These are phyloP conservation scores for Drosophila planitibia DNA, from an alignment of 2,888 invertebrate genomes.

Conservation along the genomic window DNA sequence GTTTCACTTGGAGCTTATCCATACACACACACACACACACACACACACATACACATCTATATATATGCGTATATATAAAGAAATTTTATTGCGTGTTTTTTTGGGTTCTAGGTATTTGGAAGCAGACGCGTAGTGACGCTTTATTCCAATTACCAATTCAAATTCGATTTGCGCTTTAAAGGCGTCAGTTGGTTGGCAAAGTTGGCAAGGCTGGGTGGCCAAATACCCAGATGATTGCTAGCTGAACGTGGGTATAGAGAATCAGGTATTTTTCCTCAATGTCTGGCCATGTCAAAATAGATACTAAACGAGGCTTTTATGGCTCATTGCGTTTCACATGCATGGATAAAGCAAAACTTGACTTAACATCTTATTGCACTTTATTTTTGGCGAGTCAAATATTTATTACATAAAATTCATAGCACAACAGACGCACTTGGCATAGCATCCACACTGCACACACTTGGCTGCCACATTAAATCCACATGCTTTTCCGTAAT, in stretches of 20 bases:
- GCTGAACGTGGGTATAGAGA: constrained; percentile 6
- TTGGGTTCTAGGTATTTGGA: constrained; percentile 18
- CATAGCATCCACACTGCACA: not conserved
- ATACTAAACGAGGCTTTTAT: constrained; percentile 40
- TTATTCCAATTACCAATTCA: constrained; percentile 75
- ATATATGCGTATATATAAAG: constrained; percentile 16
- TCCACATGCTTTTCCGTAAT: not conserved
- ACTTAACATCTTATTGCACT: not conserved
- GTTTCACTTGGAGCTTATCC: constrained; percentile 30
- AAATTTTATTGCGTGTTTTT: constrained; percentile 59
- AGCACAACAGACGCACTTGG: not conserved
- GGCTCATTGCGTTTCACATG: constrained; percentile 30
- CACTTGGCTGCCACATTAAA: not conserved
- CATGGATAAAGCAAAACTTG: constrained; percentile 11
- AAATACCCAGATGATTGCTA: constrained; percentile 15
- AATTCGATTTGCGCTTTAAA: constrained; percentile 74
- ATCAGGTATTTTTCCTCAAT: constrained; percentile 17
- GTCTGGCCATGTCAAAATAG: constrained; percentile 3
- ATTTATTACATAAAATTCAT: not conserved
- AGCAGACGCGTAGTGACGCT: constrained; percentile 35
- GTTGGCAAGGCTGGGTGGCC: not conserved
- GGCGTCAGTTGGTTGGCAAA: constrained; percentile 15
- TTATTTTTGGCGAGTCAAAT: not conserved
- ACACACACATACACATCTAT: not conserved
- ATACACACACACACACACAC: not conserved